A percentile compares a stretch with the other conserved stretches of the same genome.
phyloP scores from a whole-genome alignment of 92 coral and sea anemone species.

The Actinostola sp. region DNA sequence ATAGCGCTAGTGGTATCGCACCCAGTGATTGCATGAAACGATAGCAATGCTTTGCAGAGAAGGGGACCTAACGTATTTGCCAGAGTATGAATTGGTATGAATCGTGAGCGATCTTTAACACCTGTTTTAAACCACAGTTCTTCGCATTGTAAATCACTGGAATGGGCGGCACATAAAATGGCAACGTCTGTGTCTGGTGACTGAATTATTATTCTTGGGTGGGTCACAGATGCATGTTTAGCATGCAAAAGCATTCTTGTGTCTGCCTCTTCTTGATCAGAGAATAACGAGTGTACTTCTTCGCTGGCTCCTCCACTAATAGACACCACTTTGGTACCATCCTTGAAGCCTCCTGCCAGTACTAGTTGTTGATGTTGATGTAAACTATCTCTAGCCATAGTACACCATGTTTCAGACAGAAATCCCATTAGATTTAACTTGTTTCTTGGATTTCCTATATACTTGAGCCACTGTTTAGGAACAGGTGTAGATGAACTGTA shows the following conservation, averaged over 20 bases:
- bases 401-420: constrained; percentile 17
- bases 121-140: constrained; percentile 55
- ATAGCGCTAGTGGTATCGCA: constrained; percentile 50
- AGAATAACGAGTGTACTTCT: not conserved
- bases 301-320: constrained; percentile 9
- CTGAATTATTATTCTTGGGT: constrained; percentile 32
- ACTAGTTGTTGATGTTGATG: constrained; percentile 7
- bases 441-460: constrained; percentile 47
- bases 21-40: constrained; percentile 46
- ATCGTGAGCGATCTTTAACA: constrained; percentile 41
- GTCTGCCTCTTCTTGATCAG: constrained; percentile 20
- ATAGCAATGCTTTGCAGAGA: constrained; percentile 51
- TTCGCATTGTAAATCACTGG: constrained; percentile 10
- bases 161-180: constrained; percentile 8
- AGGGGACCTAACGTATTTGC: constrained; percentile 36
- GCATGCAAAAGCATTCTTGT: constrained; percentile 23
- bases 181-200: constrained; percentile 46
- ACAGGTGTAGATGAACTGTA: constrained; percentile 30
- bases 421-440: constrained; percentile 35
- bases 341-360: constrained; percentile 37
- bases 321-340: constrained; percentile 11
- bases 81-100: constrained; percentile 50
- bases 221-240: constrained; percentile 27
- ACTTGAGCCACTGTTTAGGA: constrained; percentile 53
- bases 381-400: constrained; percentile 8